Conservation (phyloP, 1,140 invertebrate species). For the Ostrea edulis region DNA sequence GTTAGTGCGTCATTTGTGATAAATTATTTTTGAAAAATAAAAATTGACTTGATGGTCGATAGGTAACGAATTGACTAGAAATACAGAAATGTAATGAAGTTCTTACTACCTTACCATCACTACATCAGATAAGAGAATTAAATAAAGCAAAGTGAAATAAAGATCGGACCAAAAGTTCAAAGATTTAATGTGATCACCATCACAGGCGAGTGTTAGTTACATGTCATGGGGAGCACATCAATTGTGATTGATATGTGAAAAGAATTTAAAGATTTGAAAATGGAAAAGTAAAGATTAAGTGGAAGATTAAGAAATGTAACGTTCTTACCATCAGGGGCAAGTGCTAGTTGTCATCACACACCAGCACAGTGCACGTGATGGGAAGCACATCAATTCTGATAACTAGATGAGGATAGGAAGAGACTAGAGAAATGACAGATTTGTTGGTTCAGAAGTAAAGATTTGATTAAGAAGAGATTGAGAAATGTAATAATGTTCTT, state of each 20-base stretch:
- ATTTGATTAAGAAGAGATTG: too few relatives aligned
- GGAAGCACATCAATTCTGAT: too few relatives aligned
- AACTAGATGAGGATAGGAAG: too few relatives aligned
- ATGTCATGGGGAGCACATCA: constrained; percentile 23
- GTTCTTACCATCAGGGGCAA: constrained; percentile 57
- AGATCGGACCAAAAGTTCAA: neutral
- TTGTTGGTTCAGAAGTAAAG: neutral
- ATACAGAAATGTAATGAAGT: too few relatives aligned
- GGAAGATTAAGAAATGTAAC: neutral
- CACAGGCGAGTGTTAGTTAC: constrained; percentile 60
- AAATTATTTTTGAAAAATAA: neutral
- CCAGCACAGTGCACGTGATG: constrained; percentile 42
- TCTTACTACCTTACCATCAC: too few relatives aligned
- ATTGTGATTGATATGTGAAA: neutral
- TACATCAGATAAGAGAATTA: too few relatives aligned
- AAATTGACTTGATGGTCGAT: too few relatives aligned
- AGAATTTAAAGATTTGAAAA: too few relatives aligned
- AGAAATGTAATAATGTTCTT: too few relatives aligned
- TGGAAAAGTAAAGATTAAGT: neutral
- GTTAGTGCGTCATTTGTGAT: neutral
- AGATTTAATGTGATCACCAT: neutral
- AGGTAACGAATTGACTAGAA: too few relatives aligned
- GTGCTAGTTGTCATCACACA: constrained; percentile 54
- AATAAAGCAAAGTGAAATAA: too few relatives aligned
- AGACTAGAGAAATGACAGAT: too few relatives aligned